Evolutionary conservation across 2,888 invertebrate species (phyloP).

Genomic region (Conops quadrifasciatus): DNA sequence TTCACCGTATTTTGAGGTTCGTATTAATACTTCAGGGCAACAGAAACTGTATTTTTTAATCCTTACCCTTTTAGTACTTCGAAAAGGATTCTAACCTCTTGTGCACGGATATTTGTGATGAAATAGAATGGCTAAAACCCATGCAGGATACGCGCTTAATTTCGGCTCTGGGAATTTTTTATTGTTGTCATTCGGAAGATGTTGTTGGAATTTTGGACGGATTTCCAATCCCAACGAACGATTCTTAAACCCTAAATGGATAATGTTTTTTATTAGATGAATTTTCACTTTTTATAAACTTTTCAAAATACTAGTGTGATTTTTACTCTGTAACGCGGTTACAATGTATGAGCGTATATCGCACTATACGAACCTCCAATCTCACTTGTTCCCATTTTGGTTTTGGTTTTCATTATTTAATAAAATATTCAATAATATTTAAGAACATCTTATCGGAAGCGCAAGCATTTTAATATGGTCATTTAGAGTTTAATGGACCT

Average conservation of each 20-base stretch:
- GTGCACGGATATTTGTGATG: constrained; percentile 30
- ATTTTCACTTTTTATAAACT: too few relatives aligned
- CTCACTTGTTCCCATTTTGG: too few relatives aligned
- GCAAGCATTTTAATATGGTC: too few relatives aligned
- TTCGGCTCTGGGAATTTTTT: neutral
- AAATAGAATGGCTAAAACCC: constrained; percentile 24
- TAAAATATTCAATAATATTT: too few relatives aligned
- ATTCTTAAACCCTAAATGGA: neutral
- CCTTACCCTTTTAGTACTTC: neutral
- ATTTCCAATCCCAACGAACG: neutral
- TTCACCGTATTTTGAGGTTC: constrained; percentile 24
- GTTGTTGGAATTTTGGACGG: constrained; percentile 18
- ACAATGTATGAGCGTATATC: too few relatives aligned
- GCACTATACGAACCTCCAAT: too few relatives aligned
- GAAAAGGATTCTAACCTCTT: neutral
- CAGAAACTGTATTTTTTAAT: neutral
- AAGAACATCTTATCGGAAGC: too few relatives aligned
- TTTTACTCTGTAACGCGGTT: too few relatives aligned
- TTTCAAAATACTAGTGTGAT: too few relatives aligned
- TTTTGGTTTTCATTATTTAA: too few relatives aligned
- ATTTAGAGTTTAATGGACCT: too few relatives aligned
- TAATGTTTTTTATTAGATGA: too few relatives aligned
- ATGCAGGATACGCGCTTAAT: constrained; percentile 13
- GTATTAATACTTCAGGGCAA: neutral
- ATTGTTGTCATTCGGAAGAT: constrained; percentile 9